phyloP scores from a whole-genome alignment of 2,888 invertebrate genomes.

The Amphipoea lucens region DNA sequence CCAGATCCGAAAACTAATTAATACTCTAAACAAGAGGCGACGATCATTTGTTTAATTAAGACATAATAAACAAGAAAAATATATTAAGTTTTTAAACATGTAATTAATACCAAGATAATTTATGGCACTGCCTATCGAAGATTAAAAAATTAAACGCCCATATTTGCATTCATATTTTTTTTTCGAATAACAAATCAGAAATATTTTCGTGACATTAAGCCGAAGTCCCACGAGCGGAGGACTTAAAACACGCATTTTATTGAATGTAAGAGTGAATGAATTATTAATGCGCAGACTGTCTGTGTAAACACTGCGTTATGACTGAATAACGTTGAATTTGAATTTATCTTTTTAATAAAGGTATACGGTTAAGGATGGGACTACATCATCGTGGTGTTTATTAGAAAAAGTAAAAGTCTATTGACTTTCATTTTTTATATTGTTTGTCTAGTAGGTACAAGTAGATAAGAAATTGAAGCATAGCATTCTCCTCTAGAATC shows the following conservation, averaged over 20 bases:
- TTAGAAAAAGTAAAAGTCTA: neutral
- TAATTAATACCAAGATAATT: conserved; percentile 36
- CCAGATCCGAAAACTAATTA: conserved; percentile 24
- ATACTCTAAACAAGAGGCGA: conserved; percentile 32
- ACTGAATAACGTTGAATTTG: conserved; percentile 48
- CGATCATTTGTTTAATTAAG: conserved; percentile 48
- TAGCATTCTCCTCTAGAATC: neutral
- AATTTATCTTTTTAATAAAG: conserved; percentile 43
- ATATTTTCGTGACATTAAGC: conserved; percentile 41
- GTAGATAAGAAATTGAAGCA: neutral
- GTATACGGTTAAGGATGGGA: conserved; percentile 6
- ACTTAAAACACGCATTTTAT: conserved; percentile 45
- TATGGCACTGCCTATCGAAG: conserved; percentile 19
- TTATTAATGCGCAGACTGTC: conserved; percentile 52
- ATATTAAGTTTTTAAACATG: conserved; percentile 25
- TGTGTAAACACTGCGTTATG: conserved; percentile 54
- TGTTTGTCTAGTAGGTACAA: neutral
- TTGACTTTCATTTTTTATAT: neutral
- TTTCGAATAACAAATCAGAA: conserved; percentile 30
- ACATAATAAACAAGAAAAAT: conserved; percentile 34
- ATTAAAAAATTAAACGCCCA: conserved; percentile 26
- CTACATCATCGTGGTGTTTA: neutral
- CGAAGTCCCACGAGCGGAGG: conserved; percentile 12
- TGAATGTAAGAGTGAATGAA: conserved; percentile 57
- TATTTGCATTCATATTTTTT: conserved; percentile 39